Evolutionary conservation across 2,888 invertebrate genomes (phyloP), one percentile per base, ranked within the genome.

Genomic region (Microctonus hyperodae): DNA sequence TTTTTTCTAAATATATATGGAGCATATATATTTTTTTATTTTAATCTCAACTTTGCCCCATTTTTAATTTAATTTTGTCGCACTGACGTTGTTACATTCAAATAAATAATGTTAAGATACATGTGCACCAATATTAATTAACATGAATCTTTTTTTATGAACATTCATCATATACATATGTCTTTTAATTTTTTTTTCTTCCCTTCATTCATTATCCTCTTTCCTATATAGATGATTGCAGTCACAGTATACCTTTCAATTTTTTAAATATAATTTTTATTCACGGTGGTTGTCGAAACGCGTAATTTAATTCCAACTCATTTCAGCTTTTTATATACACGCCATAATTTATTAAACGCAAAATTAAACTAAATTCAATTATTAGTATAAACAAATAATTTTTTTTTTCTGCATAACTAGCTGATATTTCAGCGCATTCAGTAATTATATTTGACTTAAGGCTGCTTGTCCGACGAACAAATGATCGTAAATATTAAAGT

Each of bases 381-480:
- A 62, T 62, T 64, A 66, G 60, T 25, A 53, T n/a, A n/a, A n/a
- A n/a, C n/a, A 65, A 67, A 44, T 35, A 64, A 65, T 62, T 61
- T 69, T 61, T 71, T 71, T 68, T 58, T 72, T 71, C 65, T 69
- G 55, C 63, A 50, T 37, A 70, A 70, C 68, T n/a, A n/a, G 40
- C 73, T 62, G 73, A 72, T 71, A 16, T 73, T 35, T 59, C 59
- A 35, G 35, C 25, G 31, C 64, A 53, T 64, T 67, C 63, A 63
- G 60, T 58, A 64, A 61, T 58, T 16, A 60, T 60, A 63, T 70
- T 75, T 72, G 25, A 37, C 20, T 50, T 71, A 77, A 78, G 79
- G 80, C 82, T 81, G 80, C 78, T 80, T 75, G 79, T 81, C 80
- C 81, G 82, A 82, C 79, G 72, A 76, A 76, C 69, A 72, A 77